phyloP scores from a whole-genome alignment of 2,888 invertebrate genomes.

The Lasioglossum calceatum region DNA sequence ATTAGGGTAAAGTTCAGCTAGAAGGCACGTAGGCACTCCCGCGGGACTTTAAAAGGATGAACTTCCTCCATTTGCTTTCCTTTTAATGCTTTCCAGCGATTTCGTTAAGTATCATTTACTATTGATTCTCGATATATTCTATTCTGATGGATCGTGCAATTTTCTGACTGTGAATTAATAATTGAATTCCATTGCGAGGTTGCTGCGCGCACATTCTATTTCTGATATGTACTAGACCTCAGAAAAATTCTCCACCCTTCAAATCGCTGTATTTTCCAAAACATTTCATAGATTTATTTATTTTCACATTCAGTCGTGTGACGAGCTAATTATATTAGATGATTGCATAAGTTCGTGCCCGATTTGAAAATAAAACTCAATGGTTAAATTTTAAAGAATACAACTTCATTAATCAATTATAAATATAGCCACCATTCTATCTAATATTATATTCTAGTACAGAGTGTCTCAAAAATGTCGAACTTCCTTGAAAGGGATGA shows the following conservation, averaged over 20 bases:
- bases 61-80: conserved; percentile 20
- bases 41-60: conserved; percentile 21
- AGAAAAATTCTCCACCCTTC: background rate
- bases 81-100: conserved; percentile 23
- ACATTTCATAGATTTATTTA: background rate
- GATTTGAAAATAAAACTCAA: too few species aligned
- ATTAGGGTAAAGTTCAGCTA: background rate
- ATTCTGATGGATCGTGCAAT: conserved; percentile 12
- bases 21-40: background rate
- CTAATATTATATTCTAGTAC: too few species aligned
- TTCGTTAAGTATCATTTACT: conserved; percentile 19
- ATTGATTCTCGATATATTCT: conserved; percentile 21
- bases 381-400: too few species aligned
- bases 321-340: background rate
- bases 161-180: conserved; percentile 40
- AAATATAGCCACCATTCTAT: too few species aligned
- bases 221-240: background rate
- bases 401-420: too few species aligned
- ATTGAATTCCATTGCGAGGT: conserved; percentile 14
- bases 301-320: background rate
- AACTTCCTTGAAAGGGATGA: too few species aligned
- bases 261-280: background rate
- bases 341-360: too few species aligned
- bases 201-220: background rate
- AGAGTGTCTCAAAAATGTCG: too few species aligned